Evolutionary conservation across 1,140 invertebrate species (phyloP).

Genomic region (Odontomachus brunneus): DNA sequence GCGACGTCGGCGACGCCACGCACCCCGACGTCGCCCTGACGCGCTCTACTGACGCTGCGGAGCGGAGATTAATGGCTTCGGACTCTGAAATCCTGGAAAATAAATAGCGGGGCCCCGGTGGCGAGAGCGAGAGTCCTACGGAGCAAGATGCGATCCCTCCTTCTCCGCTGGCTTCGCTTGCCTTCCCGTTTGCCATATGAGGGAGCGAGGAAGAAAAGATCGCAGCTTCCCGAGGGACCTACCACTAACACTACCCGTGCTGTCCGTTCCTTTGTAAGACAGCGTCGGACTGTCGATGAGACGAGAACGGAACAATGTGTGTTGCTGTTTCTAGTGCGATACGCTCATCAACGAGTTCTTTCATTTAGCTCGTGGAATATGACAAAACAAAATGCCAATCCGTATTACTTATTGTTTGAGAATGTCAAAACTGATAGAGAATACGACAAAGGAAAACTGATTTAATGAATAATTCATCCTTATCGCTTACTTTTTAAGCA

Average conservation of each 20-base stretch:
- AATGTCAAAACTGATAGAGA: too few species aligned
- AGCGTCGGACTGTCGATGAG: slow-evolving; percentile 68
- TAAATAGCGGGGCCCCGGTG: slow-evolving; percentile 82
- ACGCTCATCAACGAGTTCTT: slow-evolving; percentile 37
- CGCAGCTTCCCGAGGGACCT: slow-evolving; percentile 72
- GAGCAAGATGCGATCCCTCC: slow-evolving; percentile 69
- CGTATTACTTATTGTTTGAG: background rate
- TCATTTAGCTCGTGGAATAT: background rate
- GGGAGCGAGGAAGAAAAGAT: slow-evolving; percentile 53
- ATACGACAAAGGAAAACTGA: background rate
- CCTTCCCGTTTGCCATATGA: slow-evolving; percentile 40
- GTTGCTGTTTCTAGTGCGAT: slow-evolving; percentile 31
- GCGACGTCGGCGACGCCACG: slow-evolving; percentile 80
- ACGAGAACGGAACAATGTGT: slow-evolving; percentile 62
- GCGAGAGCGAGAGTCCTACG: slow-evolving; percentile 77
- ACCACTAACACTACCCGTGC: slow-evolving; percentile 61
- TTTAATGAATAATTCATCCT: background rate
- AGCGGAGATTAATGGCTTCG: slow-evolving; percentile 84
- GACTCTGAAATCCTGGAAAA: slow-evolving; percentile 85
- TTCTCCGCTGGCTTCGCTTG: slow-evolving; percentile 43
- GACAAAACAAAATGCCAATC: background rate
- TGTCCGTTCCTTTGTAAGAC: slow-evolving; percentile 67
- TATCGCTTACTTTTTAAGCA: background rate
- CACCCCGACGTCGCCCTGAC: slow-evolving; percentile 83
- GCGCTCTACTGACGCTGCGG: slow-evolving; percentile 83